Conservation (phyloP, 2,888 invertebrate species). For the Pandemis heparana region DNA sequence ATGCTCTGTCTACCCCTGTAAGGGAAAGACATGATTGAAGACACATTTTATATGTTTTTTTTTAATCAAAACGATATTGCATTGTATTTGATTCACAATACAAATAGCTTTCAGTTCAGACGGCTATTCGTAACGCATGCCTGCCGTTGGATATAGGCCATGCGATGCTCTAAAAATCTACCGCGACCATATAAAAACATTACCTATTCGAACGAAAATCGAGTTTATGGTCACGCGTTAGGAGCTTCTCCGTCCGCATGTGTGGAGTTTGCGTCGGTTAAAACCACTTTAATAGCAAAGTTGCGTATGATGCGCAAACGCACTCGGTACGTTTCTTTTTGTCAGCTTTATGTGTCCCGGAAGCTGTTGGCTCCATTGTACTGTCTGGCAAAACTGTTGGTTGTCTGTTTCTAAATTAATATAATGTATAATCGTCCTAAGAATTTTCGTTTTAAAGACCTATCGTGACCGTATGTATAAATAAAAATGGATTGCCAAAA, state of each 20-base stretch:
- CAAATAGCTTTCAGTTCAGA: constrained; percentile 47
- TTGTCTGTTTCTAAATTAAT: too few relatives aligned
- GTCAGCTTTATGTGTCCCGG: neutral
- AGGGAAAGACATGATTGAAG: too few relatives aligned
- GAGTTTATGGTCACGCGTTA: neutral
- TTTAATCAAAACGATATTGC: constrained; percentile 2
- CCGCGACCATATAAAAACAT: constrained; percentile 3
- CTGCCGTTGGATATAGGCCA: constrained; percentile 55
- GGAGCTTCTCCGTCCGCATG: constrained; percentile 41
- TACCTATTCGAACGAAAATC: constrained; percentile 4
- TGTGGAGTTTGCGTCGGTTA: constrained; percentile 9
- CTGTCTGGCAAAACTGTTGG: too few relatives aligned
- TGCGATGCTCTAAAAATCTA: constrained; percentile 54
- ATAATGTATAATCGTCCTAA: too few relatives aligned
- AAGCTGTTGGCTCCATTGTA: neutral
- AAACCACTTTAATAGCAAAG: constrained; percentile 6
- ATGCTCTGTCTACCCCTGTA: too few relatives aligned
- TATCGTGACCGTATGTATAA: too few relatives aligned
- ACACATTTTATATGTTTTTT: neutral
- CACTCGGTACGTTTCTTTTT: neutral
- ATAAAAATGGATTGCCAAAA: too few relatives aligned
- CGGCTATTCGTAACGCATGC: constrained; percentile 48
- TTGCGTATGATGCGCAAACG: neutral
- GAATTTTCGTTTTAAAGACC: neutral
- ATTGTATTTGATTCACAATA: constrained; percentile 37